phyloP scores from a whole-genome alignment of 2,888 invertebrate species.

The Chironomus riparius region DNA sequence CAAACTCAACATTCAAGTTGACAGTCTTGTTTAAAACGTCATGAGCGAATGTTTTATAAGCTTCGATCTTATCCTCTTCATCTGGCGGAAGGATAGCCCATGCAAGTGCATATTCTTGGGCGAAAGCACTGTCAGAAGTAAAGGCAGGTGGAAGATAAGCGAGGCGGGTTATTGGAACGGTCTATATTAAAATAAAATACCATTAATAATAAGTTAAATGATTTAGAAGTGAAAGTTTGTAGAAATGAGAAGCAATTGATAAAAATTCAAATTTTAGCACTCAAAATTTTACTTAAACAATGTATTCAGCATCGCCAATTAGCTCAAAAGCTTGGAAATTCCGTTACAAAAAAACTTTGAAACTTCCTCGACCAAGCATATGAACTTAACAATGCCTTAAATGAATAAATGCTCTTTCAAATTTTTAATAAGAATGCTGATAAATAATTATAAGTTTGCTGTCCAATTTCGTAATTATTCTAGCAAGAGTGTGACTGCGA shows the following conservation, averaged over 20 bases:
- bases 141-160: constrained; percentile 77
- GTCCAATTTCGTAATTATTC: constrained; percentile 30
- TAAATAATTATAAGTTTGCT: not conserved
- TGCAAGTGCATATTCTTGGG: constrained; percentile 78
- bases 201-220: not conserved
- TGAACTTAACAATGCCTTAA: not conserved
- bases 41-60: constrained; percentile 55
- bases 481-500: constrained; percentile 45
- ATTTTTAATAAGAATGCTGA: not conserved
- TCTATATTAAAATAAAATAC: constrained; percentile 36
- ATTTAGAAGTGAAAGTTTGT: not conserved
- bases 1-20: constrained; percentile 75
- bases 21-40: constrained; percentile 65
- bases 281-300: constrained; percentile 4
- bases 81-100: constrained; percentile 78
- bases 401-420: constrained; percentile 2
- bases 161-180: constrained; percentile 57
- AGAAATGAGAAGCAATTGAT: not conserved
- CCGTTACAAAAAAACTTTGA: constrained; percentile 12
- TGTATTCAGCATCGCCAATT: not conserved
- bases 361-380: not conserved
- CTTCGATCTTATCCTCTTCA: constrained; percentile 72
- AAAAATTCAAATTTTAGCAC: not conserved
- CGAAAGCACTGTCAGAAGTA: constrained; percentile 65
- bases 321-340: not conserved